Conservation (phyloP, 2,888 invertebrate genomes). For the Agrotis exclamationis region DNA sequence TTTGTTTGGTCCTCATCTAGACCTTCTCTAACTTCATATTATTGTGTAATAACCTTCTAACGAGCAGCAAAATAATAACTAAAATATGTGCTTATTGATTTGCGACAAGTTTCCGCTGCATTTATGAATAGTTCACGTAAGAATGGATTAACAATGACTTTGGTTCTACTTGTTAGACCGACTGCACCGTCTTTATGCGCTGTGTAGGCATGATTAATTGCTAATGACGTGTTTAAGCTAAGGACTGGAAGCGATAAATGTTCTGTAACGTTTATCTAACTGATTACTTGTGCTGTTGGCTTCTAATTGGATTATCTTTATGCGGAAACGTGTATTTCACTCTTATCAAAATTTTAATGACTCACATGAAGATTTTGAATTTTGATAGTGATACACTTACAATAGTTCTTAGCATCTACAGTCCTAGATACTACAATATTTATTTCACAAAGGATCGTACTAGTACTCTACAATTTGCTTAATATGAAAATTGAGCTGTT, state of each 20-base stretch:
- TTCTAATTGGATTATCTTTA: slow-evolving; percentile 9
- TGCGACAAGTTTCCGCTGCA: slow-evolving; percentile 47
- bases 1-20: neutral
- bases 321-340: neutral
- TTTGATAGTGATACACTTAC: neutral
- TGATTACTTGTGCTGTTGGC: slow-evolving; percentile 10
- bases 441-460: slow-evolving; percentile 7
- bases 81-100: slow-evolving; percentile 49
- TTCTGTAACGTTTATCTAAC: slow-evolving; percentile 19
- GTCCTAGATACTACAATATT: slow-evolving; percentile 1
- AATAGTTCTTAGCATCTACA: neutral
- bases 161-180: neutral
- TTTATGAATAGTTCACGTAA: slow-evolving; percentile 30
- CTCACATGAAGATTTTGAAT: neutral
- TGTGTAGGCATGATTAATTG: slow-evolving; percentile 9
- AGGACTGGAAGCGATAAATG: slow-evolving; percentile 10
- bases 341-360: neutral
- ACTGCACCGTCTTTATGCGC: neutral
- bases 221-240: slow-evolving; percentile 13
- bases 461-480: slow-evolving; percentile 27
- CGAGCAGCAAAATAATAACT: slow-evolving; percentile 42
- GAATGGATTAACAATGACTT: slow-evolving; percentile 17
- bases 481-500: slow-evolving; percentile 44
- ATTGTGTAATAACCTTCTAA: slow-evolving; percentile 43
- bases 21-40: slow-evolving; percentile 22